Base-by-base conservation (phyloP, 2,797 vertebrate species). In the Salmo trutta region DNA sequence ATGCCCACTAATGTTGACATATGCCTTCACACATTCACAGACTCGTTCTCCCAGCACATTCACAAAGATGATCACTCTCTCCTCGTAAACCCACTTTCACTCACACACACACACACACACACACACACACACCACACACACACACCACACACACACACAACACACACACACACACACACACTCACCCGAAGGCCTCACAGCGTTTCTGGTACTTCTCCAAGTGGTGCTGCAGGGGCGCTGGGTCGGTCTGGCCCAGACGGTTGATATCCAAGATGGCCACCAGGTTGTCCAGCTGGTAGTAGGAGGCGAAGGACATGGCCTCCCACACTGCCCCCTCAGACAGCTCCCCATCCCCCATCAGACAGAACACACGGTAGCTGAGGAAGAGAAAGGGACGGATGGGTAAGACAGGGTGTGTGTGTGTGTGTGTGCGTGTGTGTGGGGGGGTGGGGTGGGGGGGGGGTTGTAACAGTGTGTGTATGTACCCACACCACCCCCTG, bases 301-400 rank as follows among this genome's bases (percentile, higher is more conserved):
- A 93, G 67, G 96, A 94, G 66, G 98, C 97, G 17, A 99, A 99
- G 7, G 96, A 95, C 97, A 99, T 98, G 86, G 97, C 97, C 90
- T 99, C 97, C 97, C 97, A 99, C 74, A 99, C 96, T 0, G 97
- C 95, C 8, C 98, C 97, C 90, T 99, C 97, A 0, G 97, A 98
- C 85, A 97, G 86, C 90, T 99, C 97, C 3, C 97, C 97, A 77
- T 99, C 97, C 54, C 97, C 98, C 84, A 99, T 88, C 89, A 99
- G 69, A 84, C 97, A 99, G 85, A 94, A 98, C 73, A 98, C 96
- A 1, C 94, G 94, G 83, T 97, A 98, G 87, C 98, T 99, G 88
- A 79, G 76, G 73, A 52, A 17, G 29, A 85, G 54, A 84, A 69
- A 51, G 77, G 65, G 53, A 41, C 4, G 64, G 56, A 21, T 1